Percentiles rank a stretch among this genome's conserved stretches.
Evolutionary conservation across 2,888 invertebrate genomes (phyloP).

Genomic region (Leistus spinibarbis): DNA sequence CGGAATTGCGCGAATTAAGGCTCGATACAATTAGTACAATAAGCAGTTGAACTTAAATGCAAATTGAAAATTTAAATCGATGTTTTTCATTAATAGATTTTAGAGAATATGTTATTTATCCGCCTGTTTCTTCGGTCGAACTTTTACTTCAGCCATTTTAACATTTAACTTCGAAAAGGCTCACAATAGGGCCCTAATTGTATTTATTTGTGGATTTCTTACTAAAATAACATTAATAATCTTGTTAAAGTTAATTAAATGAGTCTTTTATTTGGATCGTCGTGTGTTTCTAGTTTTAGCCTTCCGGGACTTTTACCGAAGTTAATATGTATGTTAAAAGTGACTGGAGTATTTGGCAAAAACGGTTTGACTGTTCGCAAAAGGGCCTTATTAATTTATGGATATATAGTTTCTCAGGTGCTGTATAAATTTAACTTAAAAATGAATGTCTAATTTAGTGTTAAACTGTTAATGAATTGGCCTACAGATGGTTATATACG

Average conservation of each 20-base stretch:
- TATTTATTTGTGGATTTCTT: too few relatives aligned
- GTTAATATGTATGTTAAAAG: too few relatives aligned
- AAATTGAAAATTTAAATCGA: slow-evolving; percentile 31
- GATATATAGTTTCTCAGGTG: slow-evolving; percentile 12
- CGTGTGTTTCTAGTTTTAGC: too few relatives aligned
- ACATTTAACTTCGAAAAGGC: too few relatives aligned
- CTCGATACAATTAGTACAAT: slow-evolving; percentile 59
- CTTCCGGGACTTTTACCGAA: too few relatives aligned
- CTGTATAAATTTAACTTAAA: slow-evolving; percentile 3
- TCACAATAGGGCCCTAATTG: too few relatives aligned
- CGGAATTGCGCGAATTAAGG: slow-evolving; percentile 57
- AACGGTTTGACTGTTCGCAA: slow-evolving; percentile 1
- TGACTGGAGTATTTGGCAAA: too few relatives aligned
- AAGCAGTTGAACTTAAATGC: slow-evolving; percentile 53
- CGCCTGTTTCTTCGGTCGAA: background rate
- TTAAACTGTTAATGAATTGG: background rate
- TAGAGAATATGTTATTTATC: slow-evolving; percentile 8
- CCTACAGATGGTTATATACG: background rate
- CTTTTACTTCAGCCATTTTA: background rate
- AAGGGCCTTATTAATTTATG: background rate
- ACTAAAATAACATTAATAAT: too few relatives aligned
- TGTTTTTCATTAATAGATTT: slow-evolving; percentile 21
- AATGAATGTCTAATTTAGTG: slow-evolving; percentile 5
- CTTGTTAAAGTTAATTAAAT: too few relatives aligned
- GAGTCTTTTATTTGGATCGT: too few relatives aligned